phyloP scores from a whole-genome alignment of 2,113 vertebrate genomes.

The Dicaeum eximium region DNA sequence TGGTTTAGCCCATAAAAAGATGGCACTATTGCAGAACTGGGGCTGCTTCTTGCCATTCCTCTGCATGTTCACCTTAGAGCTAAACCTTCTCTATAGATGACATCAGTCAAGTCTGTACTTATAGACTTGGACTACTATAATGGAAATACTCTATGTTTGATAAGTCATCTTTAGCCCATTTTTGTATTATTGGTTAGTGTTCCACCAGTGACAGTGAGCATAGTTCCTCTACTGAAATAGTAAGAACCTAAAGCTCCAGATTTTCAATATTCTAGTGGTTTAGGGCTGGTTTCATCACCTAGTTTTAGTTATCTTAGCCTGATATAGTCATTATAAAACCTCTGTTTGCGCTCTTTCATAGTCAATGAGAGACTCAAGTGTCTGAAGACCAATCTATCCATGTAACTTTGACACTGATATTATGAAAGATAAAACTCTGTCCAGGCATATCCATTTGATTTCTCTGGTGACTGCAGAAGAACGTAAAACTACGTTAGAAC shows the following conservation, averaged over 20 bases:
- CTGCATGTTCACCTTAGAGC: not conserved
- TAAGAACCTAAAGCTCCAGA: not conserved
- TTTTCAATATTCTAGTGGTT: not conserved
- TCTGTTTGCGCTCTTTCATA: not conserved
- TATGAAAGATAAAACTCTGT: not conserved
- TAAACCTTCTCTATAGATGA: not conserved
- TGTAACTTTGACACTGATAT: not conserved
- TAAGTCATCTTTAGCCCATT: not conserved
- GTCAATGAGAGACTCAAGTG: not conserved
- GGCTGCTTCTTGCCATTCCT: not conserved
- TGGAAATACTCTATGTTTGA: not conserved
- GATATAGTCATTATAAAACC: not conserved
- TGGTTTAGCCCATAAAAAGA: not conserved
- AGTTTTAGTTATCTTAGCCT: not conserved
- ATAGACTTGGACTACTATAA: not conserved
- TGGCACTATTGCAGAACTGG: fast-evolving
- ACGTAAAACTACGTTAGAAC: not conserved
- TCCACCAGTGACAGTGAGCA: not conserved
- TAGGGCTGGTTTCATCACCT: not conserved
- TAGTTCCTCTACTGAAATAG: not conserved
- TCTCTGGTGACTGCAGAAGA: not conserved
- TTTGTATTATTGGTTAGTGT: not conserved
- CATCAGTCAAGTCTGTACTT: not conserved
- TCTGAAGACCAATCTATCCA: not conserved
- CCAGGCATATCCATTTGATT: not conserved